Conservation (phyloP, 2,113 vertebrate genomes). For the Lepus europaeus region DNA sequence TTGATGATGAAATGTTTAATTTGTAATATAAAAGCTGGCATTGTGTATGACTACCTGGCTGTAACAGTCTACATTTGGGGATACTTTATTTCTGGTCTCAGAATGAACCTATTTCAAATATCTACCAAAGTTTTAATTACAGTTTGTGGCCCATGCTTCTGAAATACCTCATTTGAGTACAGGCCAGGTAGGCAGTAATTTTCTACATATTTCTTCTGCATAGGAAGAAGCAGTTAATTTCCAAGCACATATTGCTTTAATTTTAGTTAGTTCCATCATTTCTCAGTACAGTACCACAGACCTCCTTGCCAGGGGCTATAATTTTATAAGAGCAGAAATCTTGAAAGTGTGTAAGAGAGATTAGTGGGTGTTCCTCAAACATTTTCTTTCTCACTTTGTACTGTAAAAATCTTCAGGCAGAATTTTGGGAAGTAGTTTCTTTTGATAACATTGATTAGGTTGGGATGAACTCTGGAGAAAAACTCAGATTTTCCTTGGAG, state of each 20-base stretch:
- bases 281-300: constrained; percentile 71
- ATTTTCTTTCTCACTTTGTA: constrained; percentile 68
- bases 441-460: constrained; percentile 39
- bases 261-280: constrained; percentile 75
- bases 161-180: constrained; percentile 69
- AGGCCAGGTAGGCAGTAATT: constrained; percentile 83
- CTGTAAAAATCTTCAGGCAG: constrained; percentile 56
- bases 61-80: constrained; percentile 52
- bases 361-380: constrained; percentile 80
- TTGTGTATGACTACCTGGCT: constrained; percentile 42
- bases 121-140: constrained; percentile 24
- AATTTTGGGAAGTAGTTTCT: constrained; percentile 67
- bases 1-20: constrained; percentile 51
- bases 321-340: constrained; percentile 79
- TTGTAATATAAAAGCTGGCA: constrained; percentile 20
- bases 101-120: constrained; percentile 47
- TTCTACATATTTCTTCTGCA: constrained; percentile 81
- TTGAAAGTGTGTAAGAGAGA: constrained; percentile 81
- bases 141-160: constrained; percentile 17
- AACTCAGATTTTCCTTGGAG: constrained; percentile 59
- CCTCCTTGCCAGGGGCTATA: constrained; percentile 65
- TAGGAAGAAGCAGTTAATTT: constrained; percentile 84
- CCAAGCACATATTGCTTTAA: constrained; percentile 67
- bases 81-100: constrained; percentile 39
- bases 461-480: constrained; percentile 60